These are phyloP conservation scores for Pygocentrus nattereri DNA, from an alignment of 2,797 vertebrate genomes.

Conservation along the genomic window DNA sequence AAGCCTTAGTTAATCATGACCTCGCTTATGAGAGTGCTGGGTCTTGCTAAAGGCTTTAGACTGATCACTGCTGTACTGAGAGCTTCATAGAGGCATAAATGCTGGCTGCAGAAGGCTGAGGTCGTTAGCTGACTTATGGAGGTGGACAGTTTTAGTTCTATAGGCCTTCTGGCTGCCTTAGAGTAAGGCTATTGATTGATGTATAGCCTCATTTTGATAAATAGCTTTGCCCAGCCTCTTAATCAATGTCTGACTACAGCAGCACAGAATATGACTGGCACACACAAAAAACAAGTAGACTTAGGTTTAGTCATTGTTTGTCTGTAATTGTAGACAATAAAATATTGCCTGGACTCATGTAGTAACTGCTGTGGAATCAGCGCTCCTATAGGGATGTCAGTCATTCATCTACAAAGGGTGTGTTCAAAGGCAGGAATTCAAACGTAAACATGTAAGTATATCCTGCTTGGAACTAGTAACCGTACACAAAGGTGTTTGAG, in stretches of 20 bases:
- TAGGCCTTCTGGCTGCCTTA: slow-evolving; percentile 22
- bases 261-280: not conserved
- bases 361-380: not conserved
- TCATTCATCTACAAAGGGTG: not conserved
- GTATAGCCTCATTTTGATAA: slow-evolving; percentile 49
- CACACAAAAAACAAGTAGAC: not conserved
- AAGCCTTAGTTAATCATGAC: not conserved
- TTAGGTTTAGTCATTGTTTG: not conserved
- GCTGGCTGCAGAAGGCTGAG: not conserved
- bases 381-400: not conserved
- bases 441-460: not conserved
- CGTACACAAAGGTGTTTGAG: not conserved
- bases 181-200: slow-evolving; percentile 50
- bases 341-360: too few species aligned
- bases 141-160: not conserved
- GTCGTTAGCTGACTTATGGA: not conserved
- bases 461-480: not conserved
- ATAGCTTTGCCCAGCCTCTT: slow-evolving; percentile 29
- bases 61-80: not conserved
- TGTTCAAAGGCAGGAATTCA: not conserved
- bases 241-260: not conserved
- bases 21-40: not conserved
- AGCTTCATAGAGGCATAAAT: not conserved
- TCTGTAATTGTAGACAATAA: not conserved
- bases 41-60: not conserved